Base-by-base conservation (phyloP, 2,888 invertebrate species). In the Eupithecia tripunctaria region DNA sequence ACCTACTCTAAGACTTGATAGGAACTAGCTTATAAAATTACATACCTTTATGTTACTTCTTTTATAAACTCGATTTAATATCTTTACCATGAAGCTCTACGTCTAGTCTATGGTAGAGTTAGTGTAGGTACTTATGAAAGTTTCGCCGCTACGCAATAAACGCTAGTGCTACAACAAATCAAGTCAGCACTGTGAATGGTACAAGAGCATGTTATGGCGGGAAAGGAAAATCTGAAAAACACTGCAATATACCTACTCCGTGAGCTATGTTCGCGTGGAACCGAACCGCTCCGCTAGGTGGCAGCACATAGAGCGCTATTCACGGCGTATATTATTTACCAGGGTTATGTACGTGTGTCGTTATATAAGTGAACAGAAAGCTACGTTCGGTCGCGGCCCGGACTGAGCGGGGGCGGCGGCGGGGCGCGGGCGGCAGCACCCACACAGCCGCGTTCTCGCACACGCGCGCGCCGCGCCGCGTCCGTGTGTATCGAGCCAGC, bases 331-430 rank as follows among this genome's bases (percentile, higher is more conserved):
- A 93, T 94, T 92, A 94, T 94, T 90, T 94, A 94, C 93, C 85
- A 83, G 86, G 87, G 87, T 87, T 91, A 89, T 90, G 85, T 91
- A 90, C 89, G 86, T 91, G 87, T 89, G 88, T 89, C 85, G 92
- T 94, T 94, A 94, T 94, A 94, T 94, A 94, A 94, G 91, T 89
- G 93, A 93, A 93, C 93, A 93, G 94, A 94, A 94, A 94, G 94
- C 94, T 94, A 92, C 89, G 90, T 89, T 89, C 84, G 80, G 85
- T 83, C 79, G 84, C 73, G 80, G 78, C 76, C 76, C 70, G 76
- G 78, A 74, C 77, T 76, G 62, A 76, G 79, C 80, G 79, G 25
- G 80, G 73, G 78, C 65, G 80, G 78, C 65, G 80, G 74, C 38
- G 72, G 74, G 71, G 70, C 38, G 67, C 74, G 77, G 78, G 79